These are phyloP conservation scores for Capra hircus DNA, from an alignment of 2,113 vertebrate genomes.

Conservation along the genomic window DNA sequence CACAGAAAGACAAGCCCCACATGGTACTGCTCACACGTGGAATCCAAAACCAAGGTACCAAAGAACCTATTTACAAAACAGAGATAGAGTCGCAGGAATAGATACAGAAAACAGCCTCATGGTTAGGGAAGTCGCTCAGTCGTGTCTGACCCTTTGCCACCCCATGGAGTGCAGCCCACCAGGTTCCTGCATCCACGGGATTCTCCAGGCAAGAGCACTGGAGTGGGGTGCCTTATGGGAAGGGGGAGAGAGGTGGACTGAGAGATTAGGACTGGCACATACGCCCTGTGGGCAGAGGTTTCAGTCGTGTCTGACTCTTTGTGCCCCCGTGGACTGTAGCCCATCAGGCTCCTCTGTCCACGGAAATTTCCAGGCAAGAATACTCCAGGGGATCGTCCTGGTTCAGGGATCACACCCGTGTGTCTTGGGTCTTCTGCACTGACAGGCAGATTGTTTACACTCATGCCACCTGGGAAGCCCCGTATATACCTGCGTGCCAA, in stretches of 20 bases:
- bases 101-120: rapidly evolving
- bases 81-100: neutral
- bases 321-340: neutral
- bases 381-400: neutral
- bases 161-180: too few relatives aligned
- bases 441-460: neutral
- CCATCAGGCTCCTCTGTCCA: neutral
- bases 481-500: rapidly evolving
- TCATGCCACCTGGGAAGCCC: neutral
- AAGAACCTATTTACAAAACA: neutral
- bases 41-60: rapidly evolving
- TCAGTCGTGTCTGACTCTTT: neutral
- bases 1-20: neutral
- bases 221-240: neutral
- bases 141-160: too few relatives aligned
- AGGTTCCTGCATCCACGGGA: too few relatives aligned
- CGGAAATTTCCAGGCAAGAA: neutral
- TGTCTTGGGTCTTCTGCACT: neutral
- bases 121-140: neutral
- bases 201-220: too few relatives aligned
- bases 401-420: neutral
- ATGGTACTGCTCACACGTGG: rapidly evolving
- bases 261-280: rapidly evolving
- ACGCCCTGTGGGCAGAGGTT: neutral
- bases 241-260: rapidly evolving